A percentile compares a stretch with the other conserved stretches of the same genome.
phyloP scores from a whole-genome alignment of 2,888 invertebrate species.

The Aspidapion aeneum region DNA sequence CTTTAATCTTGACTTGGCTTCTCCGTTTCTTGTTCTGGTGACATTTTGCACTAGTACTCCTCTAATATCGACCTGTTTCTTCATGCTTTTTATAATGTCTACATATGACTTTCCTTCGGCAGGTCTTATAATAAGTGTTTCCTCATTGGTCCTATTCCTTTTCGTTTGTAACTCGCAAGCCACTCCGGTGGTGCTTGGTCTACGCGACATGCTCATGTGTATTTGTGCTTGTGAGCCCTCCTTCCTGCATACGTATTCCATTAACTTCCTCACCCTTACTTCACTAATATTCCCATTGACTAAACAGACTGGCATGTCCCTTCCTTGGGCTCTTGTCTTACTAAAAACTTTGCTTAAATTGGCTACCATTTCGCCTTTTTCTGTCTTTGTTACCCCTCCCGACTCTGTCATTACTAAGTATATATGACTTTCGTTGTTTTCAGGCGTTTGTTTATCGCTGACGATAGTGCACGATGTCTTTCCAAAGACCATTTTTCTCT shows the following conservation, averaged over 20 bases:
- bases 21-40: neutral
- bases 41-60: neutral
- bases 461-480: conserved; percentile 2
- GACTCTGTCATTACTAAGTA: neutral
- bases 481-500: neutral
- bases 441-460: neutral
- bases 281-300: conserved; percentile 4
- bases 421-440: conserved; percentile 2
- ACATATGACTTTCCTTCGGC: neutral
- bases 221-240: neutral
- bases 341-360: neutral
- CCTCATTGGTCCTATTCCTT: neutral
- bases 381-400: conserved; percentile 1
- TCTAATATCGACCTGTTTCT: neutral
- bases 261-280: neutral
- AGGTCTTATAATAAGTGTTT: neutral
- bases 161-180: neutral
- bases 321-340: neutral
- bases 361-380: neutral
- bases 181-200: neutral
- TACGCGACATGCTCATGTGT: neutral
- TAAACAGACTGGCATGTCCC: neutral
- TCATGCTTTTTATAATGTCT: conserved; percentile 3
- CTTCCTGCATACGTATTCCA: neutral
- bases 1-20: conserved; percentile 1